Conservation (phyloP, 2,113 vertebrate species). For the Aleadryas rufinucha region DNA sequence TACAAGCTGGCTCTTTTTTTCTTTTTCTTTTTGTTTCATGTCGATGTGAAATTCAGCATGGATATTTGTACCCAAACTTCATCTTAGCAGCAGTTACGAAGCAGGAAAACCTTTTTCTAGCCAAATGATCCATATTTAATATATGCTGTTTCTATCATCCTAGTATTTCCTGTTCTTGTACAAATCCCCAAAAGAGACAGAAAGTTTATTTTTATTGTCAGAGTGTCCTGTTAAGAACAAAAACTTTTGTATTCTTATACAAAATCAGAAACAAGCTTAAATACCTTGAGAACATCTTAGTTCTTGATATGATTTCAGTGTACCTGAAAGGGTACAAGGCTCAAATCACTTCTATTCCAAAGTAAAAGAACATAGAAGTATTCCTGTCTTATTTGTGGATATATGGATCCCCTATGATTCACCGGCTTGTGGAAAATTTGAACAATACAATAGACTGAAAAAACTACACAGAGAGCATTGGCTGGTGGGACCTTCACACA, state of each 20-base stretch:
- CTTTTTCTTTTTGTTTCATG: neutral
- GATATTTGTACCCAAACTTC: neutral
- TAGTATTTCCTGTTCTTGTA: neutral
- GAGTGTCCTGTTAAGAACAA: neutral
- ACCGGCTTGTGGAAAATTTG: neutral
- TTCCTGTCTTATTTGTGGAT: neutral
- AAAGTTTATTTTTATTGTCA: neutral
- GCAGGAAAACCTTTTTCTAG: neutral
- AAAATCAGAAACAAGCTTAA: neutral
- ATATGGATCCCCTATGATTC: neutral
- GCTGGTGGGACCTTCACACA: neutral
- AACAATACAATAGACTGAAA: neutral
- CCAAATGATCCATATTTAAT: neutral
- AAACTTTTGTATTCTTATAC: neutral
- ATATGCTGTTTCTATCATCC: neutral
- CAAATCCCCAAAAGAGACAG: neutral
- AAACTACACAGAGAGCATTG: too few species aligned
- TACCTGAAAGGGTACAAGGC: neutral
- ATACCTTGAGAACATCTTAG: neutral
- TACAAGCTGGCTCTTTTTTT: neutral
- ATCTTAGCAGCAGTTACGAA: neutral
- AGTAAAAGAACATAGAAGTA: neutral
- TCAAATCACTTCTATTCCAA: neutral
- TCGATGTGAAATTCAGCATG: neutral
- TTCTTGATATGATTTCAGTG: neutral